Percentiles rank a stretch among this genome's conserved stretches.
Evolutionary conservation across 1,140 invertebrate species (phyloP).

Genomic region (Hyles euphorbiae): DNA sequence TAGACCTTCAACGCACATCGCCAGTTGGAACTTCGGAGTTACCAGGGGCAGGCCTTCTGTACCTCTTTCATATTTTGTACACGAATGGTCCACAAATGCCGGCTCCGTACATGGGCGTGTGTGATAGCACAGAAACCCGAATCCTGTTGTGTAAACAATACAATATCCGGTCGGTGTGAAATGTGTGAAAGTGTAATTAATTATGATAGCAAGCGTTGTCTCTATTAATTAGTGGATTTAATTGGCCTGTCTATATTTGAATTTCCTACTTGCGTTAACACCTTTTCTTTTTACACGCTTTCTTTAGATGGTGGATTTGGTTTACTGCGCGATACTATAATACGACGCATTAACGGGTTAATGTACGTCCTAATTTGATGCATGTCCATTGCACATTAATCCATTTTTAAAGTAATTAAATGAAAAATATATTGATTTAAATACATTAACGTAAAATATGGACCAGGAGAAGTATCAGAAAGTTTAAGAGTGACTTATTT

Average conservation of each 20-base stretch:
- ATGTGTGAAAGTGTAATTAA: conserved; percentile 50
- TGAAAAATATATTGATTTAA: too few relatives aligned
- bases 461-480: too few relatives aligned
- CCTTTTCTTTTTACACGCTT: background rate
- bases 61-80: conserved; percentile 5
- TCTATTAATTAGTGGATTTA: conserved; percentile 7
- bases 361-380: too few relatives aligned
- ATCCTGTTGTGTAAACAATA: conserved; percentile 39
- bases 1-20: too few relatives aligned
- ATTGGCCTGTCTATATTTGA: background rate
- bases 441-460: too few relatives aligned
- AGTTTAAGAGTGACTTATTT: too few relatives aligned
- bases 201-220: conserved; percentile 18
- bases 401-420: too few relatives aligned
- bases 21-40: too few relatives aligned
- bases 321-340: too few relatives aligned
- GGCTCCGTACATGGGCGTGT: conserved; percentile 9
- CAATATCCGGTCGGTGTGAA: conserved; percentile 51
- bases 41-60: conserved; percentile 3
- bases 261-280: background rate
- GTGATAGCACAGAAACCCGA: conserved; percentile 60
- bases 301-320: too few relatives aligned
- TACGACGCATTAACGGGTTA: too few relatives aligned
- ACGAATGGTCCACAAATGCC: background rate
- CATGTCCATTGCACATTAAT: too few relatives aligned